Evolutionary conservation across 30 jellyfish, hydroid and myxozoan genomes (phyloP).

Genomic region (Chironex yamaguchii): DNA sequence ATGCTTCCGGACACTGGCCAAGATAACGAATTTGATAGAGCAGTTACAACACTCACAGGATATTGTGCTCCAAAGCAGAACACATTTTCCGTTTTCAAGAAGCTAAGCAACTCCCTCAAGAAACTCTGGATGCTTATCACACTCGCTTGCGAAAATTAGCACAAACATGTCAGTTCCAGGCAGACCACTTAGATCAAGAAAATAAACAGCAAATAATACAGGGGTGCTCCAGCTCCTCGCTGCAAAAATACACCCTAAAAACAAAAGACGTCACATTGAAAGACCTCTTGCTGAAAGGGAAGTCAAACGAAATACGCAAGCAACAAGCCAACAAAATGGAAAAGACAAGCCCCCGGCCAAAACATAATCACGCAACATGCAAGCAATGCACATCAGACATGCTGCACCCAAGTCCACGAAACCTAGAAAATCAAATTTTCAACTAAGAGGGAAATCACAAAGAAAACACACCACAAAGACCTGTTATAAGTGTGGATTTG

Average conservation of each 20-base stretch:
- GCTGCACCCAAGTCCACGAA: background rate
- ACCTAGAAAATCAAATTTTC: background rate
- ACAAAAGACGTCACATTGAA: slow-evolving; percentile 7
- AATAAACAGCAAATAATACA: background rate
- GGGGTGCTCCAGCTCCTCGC: slow-evolving; percentile 2
- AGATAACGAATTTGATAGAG: no score
- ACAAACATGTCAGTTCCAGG: background rate
- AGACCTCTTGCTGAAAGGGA: slow-evolving; percentile 39
- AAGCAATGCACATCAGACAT: slow-evolving; percentile 25
- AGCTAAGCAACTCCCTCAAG: no score
- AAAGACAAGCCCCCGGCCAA: background rate
- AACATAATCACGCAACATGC: no score
- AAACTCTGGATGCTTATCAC: slow-evolving; percentile 1
- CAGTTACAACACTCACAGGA: no score
- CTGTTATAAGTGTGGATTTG: slow-evolving; percentile 63
- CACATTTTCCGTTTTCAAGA: no score
- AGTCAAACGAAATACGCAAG: slow-evolving; percentile 7
- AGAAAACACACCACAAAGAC: background rate
- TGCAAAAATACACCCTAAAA: background rate
- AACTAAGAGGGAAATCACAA: background rate
- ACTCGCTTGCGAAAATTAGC: slow-evolving; percentile 4
- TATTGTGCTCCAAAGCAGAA: no score
- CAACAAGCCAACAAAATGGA: background rate
- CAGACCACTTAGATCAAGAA: background rate
- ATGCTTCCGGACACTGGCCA: no score